Base-by-base conservation (phyloP, 2,888 invertebrate species). In the Brachyopa scutellaris region DNA sequence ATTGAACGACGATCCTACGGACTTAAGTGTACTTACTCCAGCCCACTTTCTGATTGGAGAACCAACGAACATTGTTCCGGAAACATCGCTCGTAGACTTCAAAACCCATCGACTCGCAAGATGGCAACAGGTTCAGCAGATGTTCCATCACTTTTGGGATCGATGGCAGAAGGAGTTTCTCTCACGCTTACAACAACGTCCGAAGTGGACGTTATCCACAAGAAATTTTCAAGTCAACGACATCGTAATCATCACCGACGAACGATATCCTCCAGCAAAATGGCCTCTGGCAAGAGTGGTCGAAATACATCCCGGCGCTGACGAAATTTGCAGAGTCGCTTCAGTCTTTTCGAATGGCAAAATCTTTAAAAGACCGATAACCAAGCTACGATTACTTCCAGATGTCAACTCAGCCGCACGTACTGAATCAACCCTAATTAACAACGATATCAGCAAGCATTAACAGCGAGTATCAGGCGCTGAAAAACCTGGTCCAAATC, bases 101-200 rank as follows among this genome's bases (percentile, higher is more conserved):
- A 69, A 40, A 3, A 59, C 53, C 3, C 51, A 29, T 17, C 40
- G 70, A 13, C 59, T 79, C 0, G 36, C 13, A 1, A 42, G 42
- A 31, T 79, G 79, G 61, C 59, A 73, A 42, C 80, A 61, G 11
- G n/a, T 70, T n/a, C 74, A 74, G 13, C 62, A 73, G 17, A 51
- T 31, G 31, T 21, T 21, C n/a, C 9, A 42, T 21, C 11, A 45
- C 11, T 40, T 40, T 3, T 40, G 40, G 40, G 40, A 40, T 8
- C 15, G 17, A 38, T 38, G 13, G 36, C 15, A 11, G 40, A 40
- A 17, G 40, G 40, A 17, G 1, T 40, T 17, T 15, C 8, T 49
- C 1, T 29, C 49, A n/a, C 49, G 49, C n/a, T 29, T 49, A 0
- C 49, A 49, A 49, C 49, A 29, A 49, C 29, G 49, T 33, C 53